Conservation (phyloP, 2,888 invertebrate genomes). For the Standfussiana lucernea region DNA sequence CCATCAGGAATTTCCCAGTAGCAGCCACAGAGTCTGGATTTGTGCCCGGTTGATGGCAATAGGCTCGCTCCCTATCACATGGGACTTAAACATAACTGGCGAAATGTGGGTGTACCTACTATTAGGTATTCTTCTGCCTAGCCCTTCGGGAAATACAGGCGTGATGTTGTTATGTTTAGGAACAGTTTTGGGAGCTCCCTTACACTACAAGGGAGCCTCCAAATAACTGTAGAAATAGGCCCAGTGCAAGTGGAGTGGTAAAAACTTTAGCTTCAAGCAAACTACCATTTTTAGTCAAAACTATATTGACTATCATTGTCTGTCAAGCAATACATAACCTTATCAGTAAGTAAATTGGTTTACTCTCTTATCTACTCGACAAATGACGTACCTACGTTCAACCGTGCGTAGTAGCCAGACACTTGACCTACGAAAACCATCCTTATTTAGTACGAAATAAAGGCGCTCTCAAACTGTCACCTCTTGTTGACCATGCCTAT, state of each 20-base stretch:
- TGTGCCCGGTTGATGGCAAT: too few species aligned
- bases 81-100: too few species aligned
- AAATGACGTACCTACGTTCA: neutral
- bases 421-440: neutral
- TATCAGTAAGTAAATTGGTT: slow-evolving; percentile 24
- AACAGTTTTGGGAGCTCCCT: too few species aligned
- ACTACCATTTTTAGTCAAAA: neutral
- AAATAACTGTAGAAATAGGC: too few species aligned
- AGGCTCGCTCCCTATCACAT: too few species aligned
- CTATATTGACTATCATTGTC: slow-evolving; percentile 10
- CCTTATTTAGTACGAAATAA: neutral
- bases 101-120: too few species aligned
- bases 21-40: too few species aligned
- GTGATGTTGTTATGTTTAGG: too few species aligned
- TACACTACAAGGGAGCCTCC: too few species aligned
- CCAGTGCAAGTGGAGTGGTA: neutral
- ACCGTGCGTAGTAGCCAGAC: neutral
- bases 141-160: too few species aligned
- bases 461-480: neutral
- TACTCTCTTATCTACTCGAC: slow-evolving; percentile 4
- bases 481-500: neutral
- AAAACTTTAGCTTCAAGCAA: neutral
- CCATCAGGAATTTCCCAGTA: too few species aligned
- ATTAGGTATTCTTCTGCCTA: too few species aligned
- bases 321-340: neutral